Conservation (phyloP, 2,113 vertebrate species). For the Rhea pennata region DNA sequence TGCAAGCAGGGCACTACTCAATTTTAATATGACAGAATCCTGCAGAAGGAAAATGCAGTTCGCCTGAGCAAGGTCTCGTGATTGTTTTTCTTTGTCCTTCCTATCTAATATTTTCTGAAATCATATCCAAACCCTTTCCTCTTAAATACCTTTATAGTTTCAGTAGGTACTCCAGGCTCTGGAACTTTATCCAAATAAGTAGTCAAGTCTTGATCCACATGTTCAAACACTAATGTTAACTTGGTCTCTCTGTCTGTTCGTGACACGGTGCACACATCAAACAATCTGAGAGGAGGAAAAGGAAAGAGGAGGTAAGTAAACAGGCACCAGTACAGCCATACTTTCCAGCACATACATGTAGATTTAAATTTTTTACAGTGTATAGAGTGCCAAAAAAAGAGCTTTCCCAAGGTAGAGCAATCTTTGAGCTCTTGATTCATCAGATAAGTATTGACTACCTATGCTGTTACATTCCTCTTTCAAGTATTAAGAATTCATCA, state of each 20-base stretch:
- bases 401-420: neutral
- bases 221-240: constrained; percentile 97
- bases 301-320: constrained; percentile 25
- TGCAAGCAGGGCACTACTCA: neutral
- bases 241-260: constrained; percentile 97
- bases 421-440: neutral
- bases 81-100: neutral
- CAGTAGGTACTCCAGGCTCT: constrained; percentile 94
- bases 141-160: constrained; percentile 95
- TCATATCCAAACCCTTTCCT: neutral
- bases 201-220: constrained; percentile 98
- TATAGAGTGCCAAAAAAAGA: neutral
- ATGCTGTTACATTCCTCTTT: neutral
- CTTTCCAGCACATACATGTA: neutral
- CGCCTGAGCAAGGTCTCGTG: neutral
- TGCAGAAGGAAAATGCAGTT: neutral
- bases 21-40: neutral
- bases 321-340: neutral
- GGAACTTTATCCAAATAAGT: constrained; percentile 98
- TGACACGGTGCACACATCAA: constrained; percentile 97
- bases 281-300: constrained; percentile 83
- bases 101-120: neutral
- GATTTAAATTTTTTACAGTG: neutral
- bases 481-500: neutral
- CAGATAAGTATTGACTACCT: neutral